These are phyloP conservation scores for Onychostoma macrolepis DNA, from an alignment of 2,113 vertebrate genomes.

Conservation along the genomic window DNA sequence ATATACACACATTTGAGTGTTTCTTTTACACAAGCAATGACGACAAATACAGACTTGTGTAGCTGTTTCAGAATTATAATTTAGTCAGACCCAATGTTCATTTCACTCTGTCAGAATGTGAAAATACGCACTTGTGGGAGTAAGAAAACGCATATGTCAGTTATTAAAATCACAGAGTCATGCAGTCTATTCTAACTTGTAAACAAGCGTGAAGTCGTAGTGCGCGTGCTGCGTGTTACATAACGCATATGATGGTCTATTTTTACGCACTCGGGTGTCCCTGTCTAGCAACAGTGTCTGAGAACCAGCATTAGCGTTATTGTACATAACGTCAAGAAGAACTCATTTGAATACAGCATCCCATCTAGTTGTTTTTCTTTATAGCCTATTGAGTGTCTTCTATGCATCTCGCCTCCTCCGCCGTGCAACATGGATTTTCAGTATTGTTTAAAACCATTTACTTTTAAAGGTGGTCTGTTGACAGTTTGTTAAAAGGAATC, in stretches of 20 bases:
- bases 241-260: conserved; percentile 57
- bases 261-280: conserved; percentile 49
- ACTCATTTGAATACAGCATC: not conserved
- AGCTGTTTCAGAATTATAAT: not conserved
- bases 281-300: conserved; percentile 39
- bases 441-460: not conserved
- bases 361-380: not conserved
- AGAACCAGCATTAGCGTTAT: conserved; percentile 13
- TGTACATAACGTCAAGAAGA: not conserved
- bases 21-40: not conserved
- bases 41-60: not conserved
- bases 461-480: not conserved
- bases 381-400: not conserved
- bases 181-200: conserved; percentile 36
- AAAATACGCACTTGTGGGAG: not conserved
- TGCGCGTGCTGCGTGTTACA: conserved; percentile 55
- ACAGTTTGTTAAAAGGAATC: not conserved
- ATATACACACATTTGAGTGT: not conserved
- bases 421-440: not conserved
- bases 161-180: not conserved
- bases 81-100: not conserved
- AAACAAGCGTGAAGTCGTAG: conserved; percentile 50
- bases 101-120: not conserved
- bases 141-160: not conserved
- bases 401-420: not conserved